A percentile compares a stretch with the other conserved stretches of the same genome.
These are phyloP conservation scores for Girardia tigrina DNA, from an alignment of 2,888 invertebrate species.

Conservation along the genomic window DNA sequence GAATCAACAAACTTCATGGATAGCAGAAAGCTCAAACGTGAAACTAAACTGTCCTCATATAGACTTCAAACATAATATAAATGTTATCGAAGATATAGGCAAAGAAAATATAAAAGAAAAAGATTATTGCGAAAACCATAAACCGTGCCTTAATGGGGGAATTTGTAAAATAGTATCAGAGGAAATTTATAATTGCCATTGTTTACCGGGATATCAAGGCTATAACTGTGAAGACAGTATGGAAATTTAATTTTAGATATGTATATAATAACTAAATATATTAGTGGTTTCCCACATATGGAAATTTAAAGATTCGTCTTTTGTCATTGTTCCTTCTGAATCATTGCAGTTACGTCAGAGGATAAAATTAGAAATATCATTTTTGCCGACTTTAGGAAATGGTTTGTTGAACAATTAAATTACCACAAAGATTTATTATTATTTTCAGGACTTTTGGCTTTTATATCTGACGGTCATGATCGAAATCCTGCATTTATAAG, in stretches of 20 bases:
- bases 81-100: not conserved
- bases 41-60: conserved; percentile 16
- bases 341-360: conserved; percentile 25
- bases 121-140: not conserved
- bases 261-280: not conserved
- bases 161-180: not conserved
- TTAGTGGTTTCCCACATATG: conserved; percentile 23
- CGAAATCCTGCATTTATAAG: conserved; percentile 26
- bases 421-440: not conserved
- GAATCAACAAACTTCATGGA: conserved; percentile 6
- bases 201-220: conserved; percentile 25
- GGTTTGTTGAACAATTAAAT: not conserved
- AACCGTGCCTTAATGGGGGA: conserved; percentile 24
- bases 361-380: conserved; percentile 9
- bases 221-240: conserved; percentile 21
- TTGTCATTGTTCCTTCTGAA: conserved; percentile 2
- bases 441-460: conserved; percentile 1
- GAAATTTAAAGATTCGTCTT: conserved; percentile 27
- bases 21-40: not conserved
- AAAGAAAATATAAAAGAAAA: conserved; percentile 9
- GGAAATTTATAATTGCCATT: conserved; percentile 11
- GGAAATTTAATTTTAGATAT: not conserved
- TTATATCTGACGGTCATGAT: conserved; percentile 28
- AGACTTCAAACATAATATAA: not conserved
- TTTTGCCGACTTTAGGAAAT: conserved; percentile 16